Base-by-base conservation (phyloP, 2,113 vertebrate genomes). In the Silurus glanis region DNA sequence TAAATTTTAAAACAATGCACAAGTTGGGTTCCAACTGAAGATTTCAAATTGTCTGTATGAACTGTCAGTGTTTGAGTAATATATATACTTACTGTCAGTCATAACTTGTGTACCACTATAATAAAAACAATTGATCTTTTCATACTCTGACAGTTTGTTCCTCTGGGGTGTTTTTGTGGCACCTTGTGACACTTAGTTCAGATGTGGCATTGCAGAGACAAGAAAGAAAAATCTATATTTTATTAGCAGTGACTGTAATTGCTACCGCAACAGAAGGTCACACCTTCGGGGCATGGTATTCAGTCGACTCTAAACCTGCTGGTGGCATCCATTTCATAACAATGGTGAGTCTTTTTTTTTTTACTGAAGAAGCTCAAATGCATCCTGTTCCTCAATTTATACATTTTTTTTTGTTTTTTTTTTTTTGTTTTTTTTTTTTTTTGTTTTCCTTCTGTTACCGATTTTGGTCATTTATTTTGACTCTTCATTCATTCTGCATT, bases 201-300 rank as follows among this genome's bases (percentile, higher is more conserved):
- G 87, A 93, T 89, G 89, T 89, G 91, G 92, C 92, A 91, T 91
- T 87, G 85, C 55, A 37, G 82, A 90, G 91, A 93, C 91, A 92
- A 91, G 92, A 93, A 58, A 66, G 49, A 74, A 85, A 86, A 92
- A 94, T 95, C 93, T 92, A 94, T 94, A 94, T 93, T 94, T 95
- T 92, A 94, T 93, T 93, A 93, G 91, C 87, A 85, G 90, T 92
- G 91, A 88, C 91, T 92, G 92, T 94, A 94, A 94, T 94, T 95
- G 92, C 91, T 92, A 91, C 87, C 91, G 89, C 83, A 69, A 89
- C 89, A 84, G 92, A 92, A 94, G 93, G 93, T 94, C 92, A 91
- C 88, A 86, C 90, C 91, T 94, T 91, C 28, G 37, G 92, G 92
- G 91, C 74, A 85, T 87, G 19, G 74, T 85, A 89, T 58, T 80